phyloP scores from a whole-genome alignment of 2,797 vertebrate genomes.

The Propithecus deckenii region DNA sequence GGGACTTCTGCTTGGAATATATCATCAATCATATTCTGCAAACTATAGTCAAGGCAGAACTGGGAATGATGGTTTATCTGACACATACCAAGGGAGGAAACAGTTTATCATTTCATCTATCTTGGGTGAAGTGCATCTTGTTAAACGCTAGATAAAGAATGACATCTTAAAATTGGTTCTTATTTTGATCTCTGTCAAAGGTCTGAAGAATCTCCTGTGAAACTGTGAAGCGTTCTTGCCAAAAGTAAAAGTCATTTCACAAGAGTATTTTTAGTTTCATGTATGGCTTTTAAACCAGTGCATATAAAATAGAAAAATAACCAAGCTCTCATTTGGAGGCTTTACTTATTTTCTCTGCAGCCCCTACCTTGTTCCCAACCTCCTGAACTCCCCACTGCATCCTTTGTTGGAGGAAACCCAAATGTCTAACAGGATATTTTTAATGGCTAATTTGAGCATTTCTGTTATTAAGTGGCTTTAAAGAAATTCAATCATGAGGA shows the following conservation, averaged over 20 bases:
- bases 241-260: slow-evolving; percentile 15
- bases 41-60: background rate
- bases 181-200: slow-evolving; percentile 26
- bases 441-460: background rate
- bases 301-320: slow-evolving; percentile 2
- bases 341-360: background rate
- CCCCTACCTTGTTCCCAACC: background rate
- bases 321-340: background rate
- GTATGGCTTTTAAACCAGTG: background rate
- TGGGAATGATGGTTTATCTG: background rate
- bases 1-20: background rate
- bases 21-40: slow-evolving; percentile 13
- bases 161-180: slow-evolving; percentile 44
- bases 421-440: background rate
- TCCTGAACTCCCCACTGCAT: background rate
- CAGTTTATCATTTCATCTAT: background rate
- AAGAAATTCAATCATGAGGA: background rate
- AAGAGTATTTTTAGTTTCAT: background rate
- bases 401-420: background rate
- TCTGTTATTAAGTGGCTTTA: background rate
- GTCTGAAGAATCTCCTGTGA: slow-evolving; percentile 3
- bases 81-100: background rate
- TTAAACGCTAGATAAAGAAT: slow-evolving; percentile 19
- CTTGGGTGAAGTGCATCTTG: background rate
- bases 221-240: background rate